phyloP scores from a whole-genome alignment of 2,113 vertebrate genomes.

The Nycticebus coucang region DNA sequence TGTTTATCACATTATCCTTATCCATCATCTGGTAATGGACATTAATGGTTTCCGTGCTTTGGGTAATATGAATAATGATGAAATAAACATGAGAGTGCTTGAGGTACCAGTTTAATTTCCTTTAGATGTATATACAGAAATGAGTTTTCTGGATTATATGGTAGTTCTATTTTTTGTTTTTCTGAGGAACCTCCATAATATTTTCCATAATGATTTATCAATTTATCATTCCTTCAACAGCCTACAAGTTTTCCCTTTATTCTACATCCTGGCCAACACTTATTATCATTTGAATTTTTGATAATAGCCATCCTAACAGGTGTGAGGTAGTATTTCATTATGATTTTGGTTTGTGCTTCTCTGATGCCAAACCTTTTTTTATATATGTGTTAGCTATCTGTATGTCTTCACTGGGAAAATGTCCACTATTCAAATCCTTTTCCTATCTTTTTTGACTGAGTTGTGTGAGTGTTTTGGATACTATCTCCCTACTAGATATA shows the following conservation, averaged over 20 bases:
- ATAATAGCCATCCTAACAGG: background rate
- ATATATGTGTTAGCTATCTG: background rate
- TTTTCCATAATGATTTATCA: background rate
- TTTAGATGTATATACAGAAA: background rate
- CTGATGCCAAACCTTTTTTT: background rate
- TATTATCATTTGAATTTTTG: background rate
- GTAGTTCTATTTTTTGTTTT: background rate
- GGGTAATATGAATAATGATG: background rate
- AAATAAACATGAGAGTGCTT: background rate
- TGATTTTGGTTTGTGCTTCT: background rate
- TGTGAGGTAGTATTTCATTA: background rate
- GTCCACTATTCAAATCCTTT: background rate
- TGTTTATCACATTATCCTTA: background rate
- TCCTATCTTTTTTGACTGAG: background rate
- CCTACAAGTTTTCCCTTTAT: background rate
- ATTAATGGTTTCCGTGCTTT: background rate
- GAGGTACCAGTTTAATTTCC: background rate
- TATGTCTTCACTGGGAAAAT: background rate
- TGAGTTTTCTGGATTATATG: background rate
- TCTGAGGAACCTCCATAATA: background rate
- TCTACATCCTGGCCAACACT: background rate
- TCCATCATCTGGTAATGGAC: background rate
- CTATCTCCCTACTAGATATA: background rate
- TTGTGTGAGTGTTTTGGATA: background rate
- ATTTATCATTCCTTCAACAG: background rate